Evolutionary conservation across 2,113 vertebrate genomes (phyloP).

Genomic region (Nothocercus julius): DNA sequence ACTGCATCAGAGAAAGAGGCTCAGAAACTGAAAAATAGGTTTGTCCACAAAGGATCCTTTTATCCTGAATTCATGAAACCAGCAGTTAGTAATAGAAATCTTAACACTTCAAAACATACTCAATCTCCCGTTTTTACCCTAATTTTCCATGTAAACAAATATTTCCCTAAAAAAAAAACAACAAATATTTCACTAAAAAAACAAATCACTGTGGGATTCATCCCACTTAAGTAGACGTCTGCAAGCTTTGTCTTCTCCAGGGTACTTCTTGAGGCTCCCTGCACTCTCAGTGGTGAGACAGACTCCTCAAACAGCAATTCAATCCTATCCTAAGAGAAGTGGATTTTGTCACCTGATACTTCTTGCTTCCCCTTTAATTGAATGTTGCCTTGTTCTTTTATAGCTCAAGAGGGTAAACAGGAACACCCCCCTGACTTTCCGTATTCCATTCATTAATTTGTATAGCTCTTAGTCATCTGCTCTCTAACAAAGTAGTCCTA

Average conservation of each 20-base stretch:
- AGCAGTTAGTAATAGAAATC: background rate
- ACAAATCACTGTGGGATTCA: background rate
- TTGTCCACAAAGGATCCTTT: background rate
- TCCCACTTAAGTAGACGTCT: background rate
- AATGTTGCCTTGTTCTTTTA: conserved; percentile 25
- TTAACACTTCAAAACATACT: background rate
- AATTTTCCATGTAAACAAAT: background rate
- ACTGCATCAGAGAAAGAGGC: background rate
- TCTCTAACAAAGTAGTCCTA: conserved; percentile 52
- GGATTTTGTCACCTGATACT: conserved; percentile 13
- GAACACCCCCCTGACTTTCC: conserved; percentile 18
- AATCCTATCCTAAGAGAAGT: background rate
- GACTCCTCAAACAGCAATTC: background rate
- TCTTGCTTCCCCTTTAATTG: conserved; percentile 45
- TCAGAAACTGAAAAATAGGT: background rate
- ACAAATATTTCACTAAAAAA: background rate
- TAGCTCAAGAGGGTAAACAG: conserved; percentile 41
- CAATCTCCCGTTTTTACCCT: background rate
- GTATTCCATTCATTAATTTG: conserved; percentile 66
- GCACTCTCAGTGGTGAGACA: background rate
- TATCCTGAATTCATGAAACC: background rate
- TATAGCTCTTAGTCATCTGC: conserved; percentile 58
- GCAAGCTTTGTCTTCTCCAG: background rate
- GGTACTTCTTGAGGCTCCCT: background rate
- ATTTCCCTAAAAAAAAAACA: background rate